Conservation (phyloP, 2,113 vertebrate species). For the Gymnogyps californianus region DNA sequence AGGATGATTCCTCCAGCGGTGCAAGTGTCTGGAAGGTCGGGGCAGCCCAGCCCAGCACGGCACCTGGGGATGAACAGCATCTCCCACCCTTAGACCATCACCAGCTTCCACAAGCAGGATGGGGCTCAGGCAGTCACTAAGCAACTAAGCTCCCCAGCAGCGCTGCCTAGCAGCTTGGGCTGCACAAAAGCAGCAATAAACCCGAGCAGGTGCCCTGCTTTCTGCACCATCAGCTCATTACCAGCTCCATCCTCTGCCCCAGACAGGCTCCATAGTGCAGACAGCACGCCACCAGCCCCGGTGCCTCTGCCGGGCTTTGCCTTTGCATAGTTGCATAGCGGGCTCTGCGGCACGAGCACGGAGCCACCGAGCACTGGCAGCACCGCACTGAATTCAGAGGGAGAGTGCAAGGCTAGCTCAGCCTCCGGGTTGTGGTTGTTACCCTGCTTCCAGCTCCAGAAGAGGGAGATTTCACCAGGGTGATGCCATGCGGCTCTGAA, state of each 20-base stretch:
- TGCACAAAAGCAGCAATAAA: not conserved
- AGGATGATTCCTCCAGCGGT: not conserved
- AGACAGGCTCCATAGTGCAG: not conserved
- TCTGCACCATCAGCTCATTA: not conserved
- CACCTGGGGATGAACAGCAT: not conserved
- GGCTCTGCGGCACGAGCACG: not conserved
- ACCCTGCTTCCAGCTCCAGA: not conserved
- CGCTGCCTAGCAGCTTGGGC: not conserved
- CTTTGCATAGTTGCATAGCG: fast-evolving
- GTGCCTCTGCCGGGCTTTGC: not conserved
- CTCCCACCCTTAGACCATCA: not conserved
- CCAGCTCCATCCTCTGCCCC: not conserved
- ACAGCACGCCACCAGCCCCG: fast-evolving
- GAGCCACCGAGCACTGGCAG: not conserved
- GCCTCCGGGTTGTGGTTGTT: not conserved
- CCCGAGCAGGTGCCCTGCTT: not conserved
- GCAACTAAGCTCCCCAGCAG: not conserved
- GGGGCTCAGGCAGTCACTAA: not conserved
- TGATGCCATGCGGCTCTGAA: not conserved
- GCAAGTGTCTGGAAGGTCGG: not conserved
- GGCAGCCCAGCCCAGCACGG: not conserved
- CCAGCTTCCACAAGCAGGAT: not conserved
- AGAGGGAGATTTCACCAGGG: not conserved
- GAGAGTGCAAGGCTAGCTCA: not conserved
- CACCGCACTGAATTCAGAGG: not conserved